Evolutionary conservation across 1,140 invertebrate genomes (phyloP), one percentile per base, ranked within the genome.

Genomic region (Papilio helenus): DNA sequence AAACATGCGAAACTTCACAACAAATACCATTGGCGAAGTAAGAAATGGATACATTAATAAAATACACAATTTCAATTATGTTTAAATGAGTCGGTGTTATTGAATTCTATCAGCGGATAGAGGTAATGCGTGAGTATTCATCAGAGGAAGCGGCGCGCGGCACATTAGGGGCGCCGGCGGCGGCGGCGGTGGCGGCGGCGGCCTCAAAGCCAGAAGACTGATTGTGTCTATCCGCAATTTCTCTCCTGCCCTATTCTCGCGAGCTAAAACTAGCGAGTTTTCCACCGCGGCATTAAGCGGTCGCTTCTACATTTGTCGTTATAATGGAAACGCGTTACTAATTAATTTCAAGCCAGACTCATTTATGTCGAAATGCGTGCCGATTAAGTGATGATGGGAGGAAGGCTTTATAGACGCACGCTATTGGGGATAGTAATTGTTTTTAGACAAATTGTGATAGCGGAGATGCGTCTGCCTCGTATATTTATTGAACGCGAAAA

Each of bases 201-300:
- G 92, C 92, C 91, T 93, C 92, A 92, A 94, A 94, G 92, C 93
- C 93, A 92, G 91, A 93, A 94, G 93, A 94, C 92, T 94, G 93
- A 94, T 93, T 94, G 93, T 93, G 93, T 94, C 91, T 93, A 93
- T 93, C 89, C 92, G 91, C 93, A 92, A 93, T 94, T 94, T 93
- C 92, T 93, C 93, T 91, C 89, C 89, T 89, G 89, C 90, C 92
- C 92, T 94, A 92, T 93, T 92, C 93, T 90, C 93, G 91, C 93
- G 91, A 93, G 90, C 92, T 89, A 94, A 93, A 94, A 94, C 93
- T 94, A 93, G 93, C 92, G 92, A 93, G 92, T 94, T 94, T 93
- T 94, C 90, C 93, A 92, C 91, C 92, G 87, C 89, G 91, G 90
- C 92, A 94, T 94, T 93, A 93, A 93, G 93, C 92, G 93, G 93